Percentiles rank a stretch among this genome's conserved stretches.
Evolutionary conservation across 2,888 invertebrate genomes (phyloP).

Genomic region (Sympetrum striolatum): DNA sequence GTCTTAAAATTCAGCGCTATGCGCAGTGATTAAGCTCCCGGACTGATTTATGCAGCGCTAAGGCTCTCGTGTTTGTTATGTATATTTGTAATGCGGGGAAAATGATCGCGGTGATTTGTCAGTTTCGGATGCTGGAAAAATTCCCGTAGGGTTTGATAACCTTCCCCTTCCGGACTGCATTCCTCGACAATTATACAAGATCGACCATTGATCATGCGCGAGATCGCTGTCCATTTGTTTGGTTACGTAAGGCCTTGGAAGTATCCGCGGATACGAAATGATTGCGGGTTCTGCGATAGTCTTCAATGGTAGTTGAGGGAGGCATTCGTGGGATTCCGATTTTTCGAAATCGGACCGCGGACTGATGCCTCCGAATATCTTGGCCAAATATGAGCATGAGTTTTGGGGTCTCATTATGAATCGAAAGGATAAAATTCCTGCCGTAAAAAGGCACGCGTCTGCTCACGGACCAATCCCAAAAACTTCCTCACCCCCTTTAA

Average conservation of each 20-base stretch:
- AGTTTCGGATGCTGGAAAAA: background rate
- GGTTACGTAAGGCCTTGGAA: background rate
- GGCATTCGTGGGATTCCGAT: slow-evolving; percentile 8
- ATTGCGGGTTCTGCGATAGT: background rate
- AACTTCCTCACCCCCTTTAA: background rate
- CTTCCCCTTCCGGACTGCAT: background rate
- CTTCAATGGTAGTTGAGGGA: background rate
- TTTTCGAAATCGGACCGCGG: background rate
- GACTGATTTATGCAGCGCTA: background rate
- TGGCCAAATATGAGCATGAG: background rate
- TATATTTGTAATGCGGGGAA: background rate
- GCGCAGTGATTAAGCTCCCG: background rate
- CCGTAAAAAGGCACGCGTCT: slow-evolving; percentile 42
- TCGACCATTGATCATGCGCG: background rate
- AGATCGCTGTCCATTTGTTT: background rate
- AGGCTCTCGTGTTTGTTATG: background rate
- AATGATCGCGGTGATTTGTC: background rate
- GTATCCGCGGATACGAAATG: too few species aligned
- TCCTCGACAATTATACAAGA: background rate
- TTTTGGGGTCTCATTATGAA: slow-evolving; percentile 17
- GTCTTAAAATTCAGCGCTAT: background rate
- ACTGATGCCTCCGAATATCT: background rate
- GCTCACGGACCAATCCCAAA: background rate
- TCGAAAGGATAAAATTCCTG: slow-evolving; percentile 15
- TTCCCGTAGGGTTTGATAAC: background rate